A percentile compares a stretch with the other conserved stretches of the same genome.
Conservation (phyloP, 1,140 invertebrate species). For the Drosophila sp. region DNA sequence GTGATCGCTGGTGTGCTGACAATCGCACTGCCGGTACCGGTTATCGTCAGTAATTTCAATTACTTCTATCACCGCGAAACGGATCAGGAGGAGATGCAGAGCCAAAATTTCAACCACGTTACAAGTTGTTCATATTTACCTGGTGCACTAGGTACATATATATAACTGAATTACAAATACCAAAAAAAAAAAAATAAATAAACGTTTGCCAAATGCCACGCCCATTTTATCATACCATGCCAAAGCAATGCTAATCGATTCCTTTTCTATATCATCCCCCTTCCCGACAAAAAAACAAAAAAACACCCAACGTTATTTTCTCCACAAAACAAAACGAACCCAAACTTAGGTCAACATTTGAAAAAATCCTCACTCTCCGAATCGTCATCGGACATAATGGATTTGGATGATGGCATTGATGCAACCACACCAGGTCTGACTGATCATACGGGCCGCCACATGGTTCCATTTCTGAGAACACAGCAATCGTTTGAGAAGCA, state of each 20-base stretch:
- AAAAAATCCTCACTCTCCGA: slow-evolving; percentile 96
- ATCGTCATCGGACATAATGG: slow-evolving; percentile 97
- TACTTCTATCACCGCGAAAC: slow-evolving; percentile 99
- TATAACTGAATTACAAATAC: slow-evolving; percentile 39
- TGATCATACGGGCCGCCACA: slow-evolving; percentile 84
- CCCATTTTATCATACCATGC: slow-evolving; percentile 27
- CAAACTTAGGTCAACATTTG: slow-evolving; percentile 91
- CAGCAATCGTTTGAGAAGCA: slow-evolving; percentile 84
- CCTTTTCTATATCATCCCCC: slow-evolving; percentile 46
- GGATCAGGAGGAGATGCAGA: slow-evolving; percentile 99
- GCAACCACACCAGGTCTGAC: slow-evolving; percentile 89
- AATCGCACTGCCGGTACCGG: slow-evolving; percentile 98
- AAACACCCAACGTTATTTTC: slow-evolving; percentile 19
- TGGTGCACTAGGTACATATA: slow-evolving; percentile 91
- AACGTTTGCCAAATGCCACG: slow-evolving; percentile 38
- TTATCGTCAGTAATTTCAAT: slow-evolving; percentile 99
- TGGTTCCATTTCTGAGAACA: slow-evolving; percentile 84
- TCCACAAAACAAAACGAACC: slow-evolving; percentile 30
- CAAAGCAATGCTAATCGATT: slow-evolving; percentile 52
- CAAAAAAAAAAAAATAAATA: too few relatives aligned
- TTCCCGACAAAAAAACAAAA: slow-evolving; percentile 23
- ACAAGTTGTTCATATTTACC: slow-evolving; percentile 98
- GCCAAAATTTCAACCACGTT: slow-evolving; percentile 98
- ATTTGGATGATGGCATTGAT: slow-evolving; percentile 95
- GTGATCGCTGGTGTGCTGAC: slow-evolving; percentile 99